These are phyloP conservation scores for Lycaon pictus DNA, from an alignment of 2,113 vertebrate genomes.

Conservation along the genomic window DNA sequence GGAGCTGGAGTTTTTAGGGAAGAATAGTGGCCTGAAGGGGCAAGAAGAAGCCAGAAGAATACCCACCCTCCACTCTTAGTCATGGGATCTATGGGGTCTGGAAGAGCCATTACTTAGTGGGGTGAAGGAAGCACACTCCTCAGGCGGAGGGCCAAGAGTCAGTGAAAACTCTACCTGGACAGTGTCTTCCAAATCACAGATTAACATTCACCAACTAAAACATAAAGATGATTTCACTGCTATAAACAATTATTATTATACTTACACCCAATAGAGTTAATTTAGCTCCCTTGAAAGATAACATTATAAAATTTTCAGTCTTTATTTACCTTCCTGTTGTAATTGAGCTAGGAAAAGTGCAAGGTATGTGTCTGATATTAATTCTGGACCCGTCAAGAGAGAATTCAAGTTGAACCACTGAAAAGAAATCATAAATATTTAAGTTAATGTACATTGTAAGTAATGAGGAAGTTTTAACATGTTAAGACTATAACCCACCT, in stretches of 20 bases:
- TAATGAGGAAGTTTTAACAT: neutral
- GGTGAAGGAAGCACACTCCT: neutral
- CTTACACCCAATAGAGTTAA: neutral
- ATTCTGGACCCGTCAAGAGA: conserved; percentile 98
- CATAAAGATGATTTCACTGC: neutral
- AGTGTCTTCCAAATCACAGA: neutral
- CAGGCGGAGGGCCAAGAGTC: neutral
- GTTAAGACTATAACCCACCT: neutral
- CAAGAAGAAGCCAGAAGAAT: neutral
- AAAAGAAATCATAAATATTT: conserved; percentile 78
- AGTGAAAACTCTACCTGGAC: neutral
- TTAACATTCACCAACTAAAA: neutral
- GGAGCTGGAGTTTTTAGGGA: neutral
- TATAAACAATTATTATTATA: neutral
- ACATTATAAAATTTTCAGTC: conserved; percentile 74
- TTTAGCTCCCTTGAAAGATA: conserved; percentile 75
- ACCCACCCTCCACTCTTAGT: too few relatives aligned
- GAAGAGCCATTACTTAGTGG: neutral
- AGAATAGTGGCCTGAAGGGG: neutral
- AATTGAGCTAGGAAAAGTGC: conserved; percentile 99
- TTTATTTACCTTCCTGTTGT: conserved; percentile 97
- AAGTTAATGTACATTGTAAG: conserved; percentile 78
- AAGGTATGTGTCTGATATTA: conserved; percentile 99
- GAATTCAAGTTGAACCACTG: conserved; percentile 99
- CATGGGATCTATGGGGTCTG: neutral